These are phyloP conservation scores for Mustela nigripes DNA, from an alignment of 2,113 vertebrate species.

Conservation along the genomic window DNA sequence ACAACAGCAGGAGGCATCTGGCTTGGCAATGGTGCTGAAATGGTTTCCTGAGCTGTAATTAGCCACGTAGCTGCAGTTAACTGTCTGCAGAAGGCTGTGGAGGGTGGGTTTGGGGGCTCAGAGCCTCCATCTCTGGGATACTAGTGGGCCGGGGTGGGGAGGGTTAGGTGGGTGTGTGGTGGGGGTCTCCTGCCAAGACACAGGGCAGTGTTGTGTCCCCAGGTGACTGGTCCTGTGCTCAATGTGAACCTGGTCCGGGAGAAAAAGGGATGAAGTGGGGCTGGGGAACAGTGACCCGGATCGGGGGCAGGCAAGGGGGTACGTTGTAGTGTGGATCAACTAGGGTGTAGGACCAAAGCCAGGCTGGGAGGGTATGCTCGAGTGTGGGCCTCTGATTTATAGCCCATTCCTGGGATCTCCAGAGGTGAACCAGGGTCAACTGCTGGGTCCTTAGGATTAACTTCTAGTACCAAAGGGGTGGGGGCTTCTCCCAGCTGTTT, in stretches of 20 bases:
- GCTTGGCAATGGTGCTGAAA: neutral
- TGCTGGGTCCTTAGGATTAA: neutral
- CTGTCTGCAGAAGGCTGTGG: neutral
- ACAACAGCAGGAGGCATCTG: neutral
- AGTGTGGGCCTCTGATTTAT: neutral
- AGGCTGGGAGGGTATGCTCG: too few relatives aligned
- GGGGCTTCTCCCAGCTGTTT: neutral
- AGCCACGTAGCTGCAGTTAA: neutral
- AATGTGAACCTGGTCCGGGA: neutral
- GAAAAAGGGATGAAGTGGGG: neutral
- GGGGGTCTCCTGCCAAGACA: neutral
- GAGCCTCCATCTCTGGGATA: neutral
- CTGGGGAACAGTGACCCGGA: neutral
- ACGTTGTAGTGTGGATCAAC: neutral
- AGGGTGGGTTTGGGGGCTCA: neutral
- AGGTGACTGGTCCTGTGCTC: neutral
- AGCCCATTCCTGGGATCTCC: neutral
- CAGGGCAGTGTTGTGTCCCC: neutral
- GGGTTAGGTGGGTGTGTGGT: neutral
- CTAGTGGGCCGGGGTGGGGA: neutral
- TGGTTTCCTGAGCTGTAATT: neutral
- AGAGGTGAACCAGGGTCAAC: neutral
- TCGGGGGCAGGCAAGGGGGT: too few relatives aligned
- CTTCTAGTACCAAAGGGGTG: neutral
- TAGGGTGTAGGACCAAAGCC: neutral